phyloP scores from a whole-genome alignment of 2,888 invertebrate species.

The Drosophila lutescens region DNA sequence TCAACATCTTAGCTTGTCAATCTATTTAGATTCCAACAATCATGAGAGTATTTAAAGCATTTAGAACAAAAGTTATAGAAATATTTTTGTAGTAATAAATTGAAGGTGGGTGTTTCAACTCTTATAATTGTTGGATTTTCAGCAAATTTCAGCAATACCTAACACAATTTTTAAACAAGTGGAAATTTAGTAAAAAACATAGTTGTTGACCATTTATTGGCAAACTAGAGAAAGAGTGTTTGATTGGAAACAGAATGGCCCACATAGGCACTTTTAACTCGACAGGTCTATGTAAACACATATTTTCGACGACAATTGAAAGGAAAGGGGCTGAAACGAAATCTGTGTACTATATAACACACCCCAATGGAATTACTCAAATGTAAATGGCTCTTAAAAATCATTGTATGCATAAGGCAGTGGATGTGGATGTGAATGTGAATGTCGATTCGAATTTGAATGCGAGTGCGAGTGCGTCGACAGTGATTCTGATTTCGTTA shows the following conservation, averaged over 20 bases:
- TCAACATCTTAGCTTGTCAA: too few relatives aligned
- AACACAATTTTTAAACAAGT: background rate
- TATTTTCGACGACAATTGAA: background rate
- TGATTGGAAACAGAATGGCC: background rate
- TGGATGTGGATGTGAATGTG: conserved; percentile 14
- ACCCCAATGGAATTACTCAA: conserved; percentile 32
- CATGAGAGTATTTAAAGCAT: too few relatives aligned
- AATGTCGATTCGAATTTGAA: conserved; percentile 15
- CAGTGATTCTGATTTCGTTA: conserved; percentile 54
- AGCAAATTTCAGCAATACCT: background rate
- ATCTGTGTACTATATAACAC: conserved; percentile 7
- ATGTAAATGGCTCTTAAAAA: conserved; percentile 39
- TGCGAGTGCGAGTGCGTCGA: conserved; percentile 20
- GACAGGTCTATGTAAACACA: conserved; percentile 13
- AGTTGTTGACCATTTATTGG: background rate
- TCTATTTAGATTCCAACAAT: too few relatives aligned
- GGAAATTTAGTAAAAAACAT: background rate
- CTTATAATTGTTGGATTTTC: too few relatives aligned
- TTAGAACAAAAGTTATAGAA: too few relatives aligned
- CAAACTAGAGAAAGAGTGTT: too few relatives aligned
- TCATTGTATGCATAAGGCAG: conserved; percentile 24
- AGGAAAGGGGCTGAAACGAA: conserved; percentile 14
- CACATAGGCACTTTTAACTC: conserved; percentile 13
- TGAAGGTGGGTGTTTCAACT: too few relatives aligned
- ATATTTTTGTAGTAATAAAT: too few relatives aligned